Evolutionary conservation across 2,888 invertebrate genomes (phyloP).

Genomic region (Xylophagus ater): DNA sequence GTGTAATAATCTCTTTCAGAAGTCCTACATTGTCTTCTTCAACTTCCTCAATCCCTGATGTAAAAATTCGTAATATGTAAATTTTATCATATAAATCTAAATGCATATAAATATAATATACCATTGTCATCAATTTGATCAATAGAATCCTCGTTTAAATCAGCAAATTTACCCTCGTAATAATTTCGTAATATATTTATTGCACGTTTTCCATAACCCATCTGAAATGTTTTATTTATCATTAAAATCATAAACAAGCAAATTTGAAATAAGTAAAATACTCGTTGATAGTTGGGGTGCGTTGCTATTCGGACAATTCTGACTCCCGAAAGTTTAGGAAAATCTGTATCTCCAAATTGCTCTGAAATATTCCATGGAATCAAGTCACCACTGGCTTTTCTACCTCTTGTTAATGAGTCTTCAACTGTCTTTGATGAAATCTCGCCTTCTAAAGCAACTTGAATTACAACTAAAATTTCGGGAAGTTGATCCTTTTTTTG

Average conservation of each 20-base stretch:
- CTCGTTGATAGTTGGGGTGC: slow-evolving; percentile 91
- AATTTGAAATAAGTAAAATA: too few species aligned
- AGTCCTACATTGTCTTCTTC: slow-evolving; percentile 49
- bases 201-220: slow-evolving; percentile 93
- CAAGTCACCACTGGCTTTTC: slow-evolving; percentile 88
- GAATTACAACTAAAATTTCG: slow-evolving; percentile 87
- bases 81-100: too few species aligned
- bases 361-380: slow-evolving; percentile 98
- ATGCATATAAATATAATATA: slow-evolving; percentile 3
- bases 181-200: slow-evolving; percentile 76
- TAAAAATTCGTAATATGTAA: too few species aligned
- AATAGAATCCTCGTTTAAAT: slow-evolving; percentile 48
- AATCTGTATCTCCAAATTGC: slow-evolving; percentile 89
- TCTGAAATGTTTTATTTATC: slow-evolving; percentile 46
- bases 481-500: slow-evolving; percentile 65
- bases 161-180: slow-evolving; percentile 70
- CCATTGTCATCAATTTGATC: slow-evolving; percentile 11
- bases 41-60: slow-evolving; percentile 43
- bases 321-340: slow-evolving; percentile 80
- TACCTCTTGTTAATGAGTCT: slow-evolving; percentile 73
- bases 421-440: slow-evolving; percentile 55
- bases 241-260: slow-evolving; percentile 9
- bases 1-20: slow-evolving; percentile 60
- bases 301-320: slow-evolving; percentile 94
- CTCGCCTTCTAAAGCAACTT: slow-evolving; percentile 67